Conservation (phyloP, 2,113 vertebrate genomes). For the Onychorhynchus coronatus region DNA sequence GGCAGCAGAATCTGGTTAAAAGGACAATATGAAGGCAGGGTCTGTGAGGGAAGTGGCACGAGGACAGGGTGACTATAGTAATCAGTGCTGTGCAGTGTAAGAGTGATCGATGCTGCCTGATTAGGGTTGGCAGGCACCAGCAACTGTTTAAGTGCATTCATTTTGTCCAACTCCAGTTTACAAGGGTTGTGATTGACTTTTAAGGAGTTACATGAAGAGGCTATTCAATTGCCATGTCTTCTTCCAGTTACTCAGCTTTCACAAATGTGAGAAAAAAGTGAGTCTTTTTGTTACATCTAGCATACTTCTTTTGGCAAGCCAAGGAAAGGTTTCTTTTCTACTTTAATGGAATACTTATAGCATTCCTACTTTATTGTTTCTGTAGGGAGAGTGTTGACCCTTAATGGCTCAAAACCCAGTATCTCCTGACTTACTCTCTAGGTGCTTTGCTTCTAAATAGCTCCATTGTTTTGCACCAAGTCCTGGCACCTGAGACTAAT, state of each 20-base stretch:
- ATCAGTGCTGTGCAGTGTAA: background rate
- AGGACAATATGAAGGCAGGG: background rate
- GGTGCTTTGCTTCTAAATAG: background rate
- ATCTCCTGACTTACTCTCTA: background rate
- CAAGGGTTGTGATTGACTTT: background rate
- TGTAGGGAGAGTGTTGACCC: background rate
- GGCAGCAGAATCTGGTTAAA: background rate
- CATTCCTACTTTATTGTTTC: background rate
- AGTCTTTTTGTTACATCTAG: background rate
- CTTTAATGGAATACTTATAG: background rate
- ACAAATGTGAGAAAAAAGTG: background rate
- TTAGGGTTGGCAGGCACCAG: background rate
- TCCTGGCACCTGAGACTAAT: background rate
- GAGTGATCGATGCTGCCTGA: background rate
- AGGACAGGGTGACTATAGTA: background rate
- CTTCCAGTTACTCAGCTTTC: background rate
- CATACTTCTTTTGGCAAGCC: background rate
- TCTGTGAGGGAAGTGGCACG: background rate
- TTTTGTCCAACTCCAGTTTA: background rate
- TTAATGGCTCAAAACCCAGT: background rate
- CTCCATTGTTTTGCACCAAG: background rate
- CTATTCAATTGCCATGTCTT: background rate
- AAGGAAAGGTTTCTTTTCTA: background rate
- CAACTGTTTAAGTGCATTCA: background rate
- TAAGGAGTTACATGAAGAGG: background rate